phyloP scores from a whole-genome alignment of 2,888 invertebrate genomes.

The Calliopum simillimum region DNA sequence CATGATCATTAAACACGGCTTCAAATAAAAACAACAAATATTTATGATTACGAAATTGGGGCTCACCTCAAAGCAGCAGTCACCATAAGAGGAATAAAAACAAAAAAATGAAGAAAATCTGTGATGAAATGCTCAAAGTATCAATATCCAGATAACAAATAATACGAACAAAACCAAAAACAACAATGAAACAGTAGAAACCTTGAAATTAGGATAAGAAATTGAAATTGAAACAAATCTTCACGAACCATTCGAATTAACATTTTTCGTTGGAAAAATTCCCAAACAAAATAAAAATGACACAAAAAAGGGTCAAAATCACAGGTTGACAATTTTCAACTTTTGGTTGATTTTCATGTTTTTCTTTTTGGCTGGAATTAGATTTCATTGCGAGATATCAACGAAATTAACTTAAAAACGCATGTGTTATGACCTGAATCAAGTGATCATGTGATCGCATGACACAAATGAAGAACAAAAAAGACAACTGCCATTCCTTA shows the following conservation, averaged over 20 bases:
- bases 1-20: conserved; percentile 55
- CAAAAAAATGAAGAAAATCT: conserved; percentile 37
- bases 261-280: conserved; percentile 41
- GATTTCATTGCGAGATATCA: conserved; percentile 33
- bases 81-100: conserved; percentile 33
- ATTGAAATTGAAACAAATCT: conserved; percentile 28
- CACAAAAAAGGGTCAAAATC: neutral
- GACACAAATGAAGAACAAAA: too few species aligned
- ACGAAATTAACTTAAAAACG: conserved; percentile 37
- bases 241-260: conserved; percentile 13
- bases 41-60: conserved; percentile 52
- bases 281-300: neutral
- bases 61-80: conserved; percentile 20
- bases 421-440: conserved; percentile 36
- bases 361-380: neutral
- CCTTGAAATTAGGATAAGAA: conserved; percentile 24
- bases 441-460: conserved; percentile 29
- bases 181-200: conserved; percentile 20
- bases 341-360: neutral
- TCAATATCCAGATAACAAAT: conserved; percentile 45
- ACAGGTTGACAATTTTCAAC: conserved; percentile 20
- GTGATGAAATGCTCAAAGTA: conserved; percentile 48
- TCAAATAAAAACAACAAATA: conserved; percentile 44
- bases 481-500: neutral
- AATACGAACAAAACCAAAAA: conserved; percentile 4